Evolutionary conservation across 2,797 vertebrate genomes (phyloP), one percentile per base, ranked within the genome.

Genomic region (Diceros bicornis): DNA sequence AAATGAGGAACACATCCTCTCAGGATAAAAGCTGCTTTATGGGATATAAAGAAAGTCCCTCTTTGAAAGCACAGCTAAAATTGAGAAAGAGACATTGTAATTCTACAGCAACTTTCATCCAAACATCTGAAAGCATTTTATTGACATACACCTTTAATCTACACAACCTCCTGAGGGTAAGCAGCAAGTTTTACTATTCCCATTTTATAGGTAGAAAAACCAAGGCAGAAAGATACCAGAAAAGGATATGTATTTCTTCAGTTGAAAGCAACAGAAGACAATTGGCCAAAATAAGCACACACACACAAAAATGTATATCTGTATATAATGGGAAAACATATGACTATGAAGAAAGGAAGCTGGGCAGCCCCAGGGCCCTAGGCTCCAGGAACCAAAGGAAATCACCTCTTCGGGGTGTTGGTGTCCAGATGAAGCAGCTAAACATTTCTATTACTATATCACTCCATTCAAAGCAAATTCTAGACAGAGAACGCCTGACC

Each of bases 21-120:
- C 23, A n/a, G 57, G 90, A 97, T 96, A 77, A 97, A 97, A 96
- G 92, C 20, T 68, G 44, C 55, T 96, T 95, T 86, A 94, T 86
- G 92, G 57, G 34, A 37, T 75, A 93, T 89, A 92, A 97, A 95
- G 94, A 68, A 93, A 72, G 50, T 68, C 89, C 41, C 71, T 68
- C 68, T 97, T 94, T 94, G 68, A 96, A 97, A 97, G 84, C 37
- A 2, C 2, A 52, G 61, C 81, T 95, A 72, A 71, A 92, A 79
- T 55, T 62, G 64, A 89, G 62, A 83, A 52, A 50, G 20, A 94
- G 66, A 62, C 94, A 97, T 97, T 96, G 47, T 97, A 96, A 82
- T 96, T 89, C 61, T 27, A 12, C 13, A 81, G 41, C 25, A 82
- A 79, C 96, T 95, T 97, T 97, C 90, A 97, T 91, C 88, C 87